Evolutionary conservation across 1,140 invertebrate genomes (phyloP), one percentile per base, ranked within the genome.

Genomic region (Bombus superbus): DNA sequence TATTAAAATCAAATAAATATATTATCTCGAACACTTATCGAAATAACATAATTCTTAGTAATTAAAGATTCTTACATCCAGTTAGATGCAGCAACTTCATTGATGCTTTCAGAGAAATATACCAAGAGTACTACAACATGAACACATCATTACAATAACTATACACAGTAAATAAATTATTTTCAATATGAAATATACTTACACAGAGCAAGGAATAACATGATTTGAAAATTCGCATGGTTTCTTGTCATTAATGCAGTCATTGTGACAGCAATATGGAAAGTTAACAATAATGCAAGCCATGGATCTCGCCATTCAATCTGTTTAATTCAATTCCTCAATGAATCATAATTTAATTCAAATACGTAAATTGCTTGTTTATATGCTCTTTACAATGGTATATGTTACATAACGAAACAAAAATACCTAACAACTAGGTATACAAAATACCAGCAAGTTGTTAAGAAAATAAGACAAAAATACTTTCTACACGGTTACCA

Each of bases 241-340:
- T 98, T 98, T 89, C 98, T 96, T 68, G 98, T 98, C 86, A 97
- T 96, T 66, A 98, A 94, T 47, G 97, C 97, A 74, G 97, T 97
- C 88, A 97, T 96, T 73, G 97, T 98, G 13, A 98, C 96, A 57
- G 97, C 94, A 69, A 98, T 93, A 92, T 98, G 98, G 93, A 98
- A 97, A 53, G 96, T 95, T 81, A 98, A 93, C 9, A 98, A 92
- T 32, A 96, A 96, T 78, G 98, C 97, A 22, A 98, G 95, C 97
- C 98, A 98, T 69, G 98, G 98, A 95, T 98, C 98, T 88, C 96
- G 96, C 98, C 98, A 98, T 93, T 98, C 98, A 93, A 98, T 98
- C 98, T 98, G 95, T 40, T 64, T 28, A 47, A 62, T 75, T 59
- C 18, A 42, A 71, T 22, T 53, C 3, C 3, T 25, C 9, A 62